Evolutionary conservation across 2,797 vertebrate species (phyloP).

Genomic region (Sebastes taczanowskii): DNA sequence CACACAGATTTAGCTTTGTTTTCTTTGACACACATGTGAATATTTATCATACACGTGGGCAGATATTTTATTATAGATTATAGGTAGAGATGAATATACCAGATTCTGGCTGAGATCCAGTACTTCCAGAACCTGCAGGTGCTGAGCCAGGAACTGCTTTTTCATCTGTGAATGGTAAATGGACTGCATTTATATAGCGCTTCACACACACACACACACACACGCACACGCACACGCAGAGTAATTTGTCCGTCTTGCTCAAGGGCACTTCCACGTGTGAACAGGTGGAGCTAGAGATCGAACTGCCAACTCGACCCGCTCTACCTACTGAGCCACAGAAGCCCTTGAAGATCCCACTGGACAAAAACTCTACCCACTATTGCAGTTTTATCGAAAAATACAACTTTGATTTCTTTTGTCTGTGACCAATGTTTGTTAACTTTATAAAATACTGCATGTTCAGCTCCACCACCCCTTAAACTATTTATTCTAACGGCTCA

Average conservation of each 20-base stretch:
- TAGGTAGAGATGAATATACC: slow-evolving; percentile 13
- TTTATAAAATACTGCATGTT: too few species aligned
- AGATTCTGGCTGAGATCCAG: not conserved
- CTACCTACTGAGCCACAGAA: not conserved
- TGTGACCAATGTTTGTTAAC: too few species aligned
- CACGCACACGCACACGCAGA: not conserved
- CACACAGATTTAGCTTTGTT: not conserved
- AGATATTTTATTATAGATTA: not conserved
- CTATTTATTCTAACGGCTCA: too few species aligned
- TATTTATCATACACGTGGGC: not conserved
- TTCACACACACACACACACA: not conserved
- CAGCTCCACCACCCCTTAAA: too few species aligned
- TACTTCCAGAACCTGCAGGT: not conserved
- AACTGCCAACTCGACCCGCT: not conserved
- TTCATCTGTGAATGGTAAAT: slow-evolving; percentile 10
- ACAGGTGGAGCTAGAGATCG: not conserved
- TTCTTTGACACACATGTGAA: too few species aligned
- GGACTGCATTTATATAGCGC: not conserved
- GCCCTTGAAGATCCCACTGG: too few species aligned
- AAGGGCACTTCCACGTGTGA: not conserved
- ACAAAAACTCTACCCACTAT: too few species aligned
- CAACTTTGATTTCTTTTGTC: too few species aligned
- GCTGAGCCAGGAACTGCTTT: not conserved
- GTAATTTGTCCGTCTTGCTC: not conserved
- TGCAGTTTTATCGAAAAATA: too few species aligned